Percentiles rank a stretch among this genome's conserved stretches.
Conservation (phyloP, 2,888 invertebrate species). For the Branchellion lobata region DNA sequence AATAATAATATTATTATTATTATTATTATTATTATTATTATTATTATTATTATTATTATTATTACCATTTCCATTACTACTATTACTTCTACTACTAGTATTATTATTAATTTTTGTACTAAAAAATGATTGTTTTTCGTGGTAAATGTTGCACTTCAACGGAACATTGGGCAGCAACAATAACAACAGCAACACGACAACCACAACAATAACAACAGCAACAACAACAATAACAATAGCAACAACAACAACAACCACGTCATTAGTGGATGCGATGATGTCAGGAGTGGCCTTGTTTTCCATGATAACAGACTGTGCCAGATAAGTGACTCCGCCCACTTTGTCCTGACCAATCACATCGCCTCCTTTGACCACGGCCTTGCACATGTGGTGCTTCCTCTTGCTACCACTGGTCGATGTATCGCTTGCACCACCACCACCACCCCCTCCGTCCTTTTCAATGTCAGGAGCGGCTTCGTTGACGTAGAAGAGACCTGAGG, state of each 20-base stretch:
- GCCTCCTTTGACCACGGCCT: too few species aligned
- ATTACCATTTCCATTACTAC: too few species aligned
- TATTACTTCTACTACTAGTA: too few species aligned
- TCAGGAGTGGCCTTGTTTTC: conserved; percentile 27
- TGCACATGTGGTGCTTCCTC: background rate
- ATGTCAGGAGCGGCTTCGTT: conserved; percentile 68
- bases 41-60: too few species aligned
- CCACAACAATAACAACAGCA: too few species aligned
- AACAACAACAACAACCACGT: background rate
- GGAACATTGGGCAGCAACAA: too few species aligned
- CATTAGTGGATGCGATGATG: conserved; percentile 26
- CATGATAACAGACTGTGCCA: background rate
- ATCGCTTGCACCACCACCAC: background rate
- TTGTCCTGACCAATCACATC: background rate
- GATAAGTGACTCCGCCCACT: background rate
- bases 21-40: background rate
- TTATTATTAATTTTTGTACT: too few species aligned
- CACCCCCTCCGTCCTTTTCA: background rate
- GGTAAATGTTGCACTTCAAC: too few species aligned
- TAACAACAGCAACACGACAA: too few species aligned
- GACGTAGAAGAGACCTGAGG: conserved; percentile 78
- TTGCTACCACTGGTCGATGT: background rate
- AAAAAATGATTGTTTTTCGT: too few species aligned
- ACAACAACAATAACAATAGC: too few species aligned
- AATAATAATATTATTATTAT: too few species aligned